phyloP scores from a whole-genome alignment of 1,140 invertebrate species.

The Pemphigus obesinymphae region DNA sequence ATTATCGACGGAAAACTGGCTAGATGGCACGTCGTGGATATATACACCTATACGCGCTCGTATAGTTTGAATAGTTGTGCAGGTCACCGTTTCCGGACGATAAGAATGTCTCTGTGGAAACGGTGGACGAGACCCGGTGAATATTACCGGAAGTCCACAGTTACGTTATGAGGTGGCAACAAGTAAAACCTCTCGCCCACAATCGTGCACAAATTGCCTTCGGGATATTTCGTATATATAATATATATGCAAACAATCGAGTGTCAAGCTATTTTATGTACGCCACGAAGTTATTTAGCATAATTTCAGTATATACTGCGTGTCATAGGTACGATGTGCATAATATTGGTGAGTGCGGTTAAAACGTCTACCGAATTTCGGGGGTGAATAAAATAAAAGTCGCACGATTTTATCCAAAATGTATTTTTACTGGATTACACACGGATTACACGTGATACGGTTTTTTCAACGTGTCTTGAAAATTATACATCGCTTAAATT shows the following conservation, averaged over 20 bases:
- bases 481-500: no score
- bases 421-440: no score
- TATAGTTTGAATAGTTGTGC: not conserved
- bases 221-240: not conserved
- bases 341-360: no score
- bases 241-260: not conserved
- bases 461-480: no score
- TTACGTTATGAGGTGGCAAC: not conserved
- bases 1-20: not conserved
- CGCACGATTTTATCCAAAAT: no score
- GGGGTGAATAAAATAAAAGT: no score
- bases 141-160: no score
- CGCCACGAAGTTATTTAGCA: not conserved
- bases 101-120: not conserved
- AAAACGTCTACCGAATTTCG: no score
- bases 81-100: not conserved
- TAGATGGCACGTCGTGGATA: not conserved
- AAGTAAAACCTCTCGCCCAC: not conserved
- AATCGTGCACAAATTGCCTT: not conserved
- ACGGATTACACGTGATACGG: no score
- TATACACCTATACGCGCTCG: conserved; percentile 2
- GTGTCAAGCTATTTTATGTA: not conserved
- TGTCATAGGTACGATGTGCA: no score
- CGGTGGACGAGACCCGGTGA: not conserved
- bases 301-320: not conserved